Evolutionary conservation across 2,888 invertebrate species (phyloP).

Genomic region (Drosophila subquinaria): DNA sequence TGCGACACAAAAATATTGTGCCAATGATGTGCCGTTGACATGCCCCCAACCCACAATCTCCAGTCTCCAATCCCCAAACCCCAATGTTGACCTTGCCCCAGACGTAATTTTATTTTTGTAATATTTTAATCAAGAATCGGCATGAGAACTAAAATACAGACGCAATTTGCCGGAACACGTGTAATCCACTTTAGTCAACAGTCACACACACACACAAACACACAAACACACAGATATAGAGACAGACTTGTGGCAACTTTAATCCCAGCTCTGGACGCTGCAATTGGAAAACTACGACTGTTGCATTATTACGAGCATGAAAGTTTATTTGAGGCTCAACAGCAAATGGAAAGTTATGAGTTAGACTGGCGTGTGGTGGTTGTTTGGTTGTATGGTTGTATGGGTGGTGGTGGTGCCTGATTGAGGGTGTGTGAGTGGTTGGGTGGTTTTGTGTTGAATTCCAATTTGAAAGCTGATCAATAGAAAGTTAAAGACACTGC

Average conservation of each 20-base stretch:
- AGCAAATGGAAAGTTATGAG: conserved; percentile 62
- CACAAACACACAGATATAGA: conserved; percentile 8
- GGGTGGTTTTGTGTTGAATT: neutral
- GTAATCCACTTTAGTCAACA: conserved; percentile 66
- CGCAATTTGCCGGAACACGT: conserved; percentile 43
- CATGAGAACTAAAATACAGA: conserved; percentile 21
- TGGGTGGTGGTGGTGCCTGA: neutral
- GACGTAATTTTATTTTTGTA: conserved; percentile 29
- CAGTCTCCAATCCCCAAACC: neutral
- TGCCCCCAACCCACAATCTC: neutral
- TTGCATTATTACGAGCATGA: conserved; percentile 41
- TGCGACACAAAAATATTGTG: conserved; percentile 13
- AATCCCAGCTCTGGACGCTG: conserved; percentile 40
- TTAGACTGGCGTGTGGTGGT: neutral
- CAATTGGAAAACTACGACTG: conserved; percentile 17
- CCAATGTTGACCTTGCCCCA: conserved; percentile 3
- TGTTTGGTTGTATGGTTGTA: too few species aligned
- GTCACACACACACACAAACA: conserved; percentile 13
- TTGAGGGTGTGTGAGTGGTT: neutral
- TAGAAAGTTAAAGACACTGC: conserved; percentile 68
- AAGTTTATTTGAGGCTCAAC: conserved; percentile 56
- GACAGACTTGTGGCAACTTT: neutral
- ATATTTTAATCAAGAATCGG: conserved; percentile 36
- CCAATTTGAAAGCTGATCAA: conserved; percentile 54
- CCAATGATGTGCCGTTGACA: conserved; percentile 33